Evolutionary conservation across 2,797 vertebrate genomes (phyloP).

Genomic region (Phyllotis vaccarum): DNA sequence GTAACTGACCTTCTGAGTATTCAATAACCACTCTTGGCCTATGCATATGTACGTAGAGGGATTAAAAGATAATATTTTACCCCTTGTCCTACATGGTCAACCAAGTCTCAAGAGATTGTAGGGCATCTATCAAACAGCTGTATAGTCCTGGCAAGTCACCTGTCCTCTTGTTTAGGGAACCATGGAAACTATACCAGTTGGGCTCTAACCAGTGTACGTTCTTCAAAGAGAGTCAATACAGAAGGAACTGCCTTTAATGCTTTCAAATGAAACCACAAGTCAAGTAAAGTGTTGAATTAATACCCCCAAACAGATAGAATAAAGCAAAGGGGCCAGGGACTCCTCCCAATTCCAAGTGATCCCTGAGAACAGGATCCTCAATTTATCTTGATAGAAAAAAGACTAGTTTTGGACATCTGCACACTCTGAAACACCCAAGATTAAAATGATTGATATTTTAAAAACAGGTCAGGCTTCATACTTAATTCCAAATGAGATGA

Average conservation of each 20-base stretch:
- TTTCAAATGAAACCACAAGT: neutral
- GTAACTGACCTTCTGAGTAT: neutral
- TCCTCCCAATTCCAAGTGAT: neutral
- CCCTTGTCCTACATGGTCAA: neutral
- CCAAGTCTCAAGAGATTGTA: neutral
- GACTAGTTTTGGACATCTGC: neutral
- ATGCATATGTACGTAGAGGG: neutral
- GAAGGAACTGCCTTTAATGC: neutral
- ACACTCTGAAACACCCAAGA: neutral
- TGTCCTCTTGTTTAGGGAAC: neutral
- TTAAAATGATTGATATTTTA: neutral
- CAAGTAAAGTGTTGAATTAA: neutral
- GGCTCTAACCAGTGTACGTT: neutral
- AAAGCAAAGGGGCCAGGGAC: too few relatives aligned
- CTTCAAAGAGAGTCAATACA: neutral
- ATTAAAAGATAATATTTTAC: neutral
- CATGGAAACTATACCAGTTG: neutral
- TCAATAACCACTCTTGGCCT: neutral
- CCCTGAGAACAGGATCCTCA: neutral
- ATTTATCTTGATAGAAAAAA: neutral
- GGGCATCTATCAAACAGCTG: neutral
- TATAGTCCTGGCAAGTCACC: neutral
- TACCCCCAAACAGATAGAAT: neutral
- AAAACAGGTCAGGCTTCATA: neutral
- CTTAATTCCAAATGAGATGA: neutral